Base-by-base conservation (phyloP, 2,888 invertebrate genomes). In the Drosophila hamatofila region DNA sequence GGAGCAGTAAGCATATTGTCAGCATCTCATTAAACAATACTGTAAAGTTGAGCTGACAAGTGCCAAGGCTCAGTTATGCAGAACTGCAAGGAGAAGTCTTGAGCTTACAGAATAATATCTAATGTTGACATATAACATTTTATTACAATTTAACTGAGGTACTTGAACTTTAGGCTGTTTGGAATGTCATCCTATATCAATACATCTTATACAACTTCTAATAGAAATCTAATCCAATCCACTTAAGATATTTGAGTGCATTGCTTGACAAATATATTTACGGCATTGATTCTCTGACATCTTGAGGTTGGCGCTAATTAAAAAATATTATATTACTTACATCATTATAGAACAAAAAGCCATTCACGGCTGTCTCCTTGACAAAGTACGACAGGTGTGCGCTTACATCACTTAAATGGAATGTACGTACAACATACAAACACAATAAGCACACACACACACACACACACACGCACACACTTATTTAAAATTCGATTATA, bases 401-500 rank as follows among this genome's bases (percentile, higher is more conserved):
- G 48, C 55, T 71, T 55, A 79, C 81, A 78, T 62, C 77, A 77
- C 77, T 79, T 79, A 70, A 83, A 79, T 77, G 48, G 51, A 77
- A 73, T 82, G 80, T 63, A 18, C 60, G 39, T 56, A 41, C 75
- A 75, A 12, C 27, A 46, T 41, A 62, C 57, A 46, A 37, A n/a
- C 33, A 39, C 56, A 41, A 55, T 27, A 39, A 35, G 12, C 39
- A 23, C 54, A 33, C 39, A 42, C 48, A 54, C 48, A 33, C 55
- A 30, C 35, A 48, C 27, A 37, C 64, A 56, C 56, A 35, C 35
- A 35, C 39, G n/a, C 44, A 41, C 27, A 37, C 64, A 56, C 57
- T 75, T 59, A 68, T 64, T 88, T 76, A 78, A 83, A 88, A 86
- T 76, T 86, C 81, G 87, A 86, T 86, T 86, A 88, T 77, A 68